Evolutionary conservation across 2,797 vertebrate species (phyloP).

Genomic region (Tauraco hartlaubi): DNA sequence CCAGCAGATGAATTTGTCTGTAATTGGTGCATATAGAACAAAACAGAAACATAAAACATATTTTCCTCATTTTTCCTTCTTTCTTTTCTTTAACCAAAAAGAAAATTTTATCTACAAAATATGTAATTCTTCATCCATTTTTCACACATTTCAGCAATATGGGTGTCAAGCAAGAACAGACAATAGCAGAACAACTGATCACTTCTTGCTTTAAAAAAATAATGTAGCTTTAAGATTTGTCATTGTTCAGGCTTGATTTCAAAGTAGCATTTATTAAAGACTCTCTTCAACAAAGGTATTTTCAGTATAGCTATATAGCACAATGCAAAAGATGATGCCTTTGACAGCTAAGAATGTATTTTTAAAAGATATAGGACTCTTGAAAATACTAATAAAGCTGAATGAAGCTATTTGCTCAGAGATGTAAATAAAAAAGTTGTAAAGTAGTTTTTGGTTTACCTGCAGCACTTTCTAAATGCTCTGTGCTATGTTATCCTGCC

Average conservation of each 20-base stretch:
- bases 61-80: neutral
- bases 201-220: neutral
- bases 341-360: conserved; percentile 5
- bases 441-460: neutral
- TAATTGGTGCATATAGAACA: neutral
- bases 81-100: neutral
- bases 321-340: neutral
- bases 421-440: neutral
- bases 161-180: neutral
- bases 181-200: neutral
- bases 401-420: neutral
- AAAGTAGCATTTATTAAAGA: conserved; percentile 26
- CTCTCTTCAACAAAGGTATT: conserved; percentile 16
- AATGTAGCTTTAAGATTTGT: neutral
- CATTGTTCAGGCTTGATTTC: conserved; percentile 1
- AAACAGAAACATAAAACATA: neutral
- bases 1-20: conserved; percentile 64
- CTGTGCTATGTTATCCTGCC: neutral
- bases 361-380: neutral
- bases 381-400: conserved; percentile 14
- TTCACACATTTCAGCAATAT: conserved; percentile 16
- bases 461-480: conserved; percentile 18
- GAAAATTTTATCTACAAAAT: neutral
- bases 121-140: neutral
- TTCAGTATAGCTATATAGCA: neutral